These are phyloP conservation scores for Chrysolina oricalcia DNA, from an alignment of 2,888 invertebrate species.

Conservation along the genomic window DNA sequence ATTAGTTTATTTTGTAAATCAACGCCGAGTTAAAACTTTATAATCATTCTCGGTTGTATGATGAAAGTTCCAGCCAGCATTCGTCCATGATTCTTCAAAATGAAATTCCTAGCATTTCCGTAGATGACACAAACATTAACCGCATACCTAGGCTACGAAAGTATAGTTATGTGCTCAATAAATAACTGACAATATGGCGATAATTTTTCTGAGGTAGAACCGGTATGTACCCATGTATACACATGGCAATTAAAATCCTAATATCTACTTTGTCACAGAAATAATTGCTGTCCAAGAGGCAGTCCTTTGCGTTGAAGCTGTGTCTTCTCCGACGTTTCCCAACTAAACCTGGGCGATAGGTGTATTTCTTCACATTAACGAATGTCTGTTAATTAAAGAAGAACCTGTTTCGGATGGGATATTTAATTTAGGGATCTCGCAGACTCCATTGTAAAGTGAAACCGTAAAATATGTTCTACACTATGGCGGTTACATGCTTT, in stretches of 20 bases:
- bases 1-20: neutral
- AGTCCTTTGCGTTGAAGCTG: constrained; percentile 57
- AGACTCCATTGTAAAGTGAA: constrained; percentile 54
- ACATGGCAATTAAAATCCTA: constrained; percentile 43
- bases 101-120: constrained; percentile 40
- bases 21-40: neutral
- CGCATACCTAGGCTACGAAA: constrained; percentile 39
- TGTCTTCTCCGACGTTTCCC: constrained; percentile 55
- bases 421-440: constrained; percentile 64
- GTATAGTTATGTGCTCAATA: constrained; percentile 43
- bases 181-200: constrained; percentile 46
- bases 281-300: constrained; percentile 53
- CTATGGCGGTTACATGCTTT: constrained; percentile 42
- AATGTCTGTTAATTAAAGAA: constrained; percentile 67
- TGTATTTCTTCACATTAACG: constrained; percentile 63
- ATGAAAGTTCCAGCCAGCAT: neutral
- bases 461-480: constrained; percentile 50
- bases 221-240: constrained; percentile 36
- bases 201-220: constrained; percentile 39
- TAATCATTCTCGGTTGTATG: neutral
- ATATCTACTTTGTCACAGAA: constrained; percentile 48
- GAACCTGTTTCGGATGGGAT: constrained; percentile 62
- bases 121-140: constrained; percentile 39
- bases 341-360: constrained; percentile 48
- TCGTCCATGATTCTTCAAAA: constrained; percentile 24